A percentile compares a stretch with the other conserved stretches of the same genome.
These are phyloP conservation scores for Microcebus lehilahytsara DNA, from an alignment of 2,113 vertebrate genomes.

Conservation along the genomic window DNA sequence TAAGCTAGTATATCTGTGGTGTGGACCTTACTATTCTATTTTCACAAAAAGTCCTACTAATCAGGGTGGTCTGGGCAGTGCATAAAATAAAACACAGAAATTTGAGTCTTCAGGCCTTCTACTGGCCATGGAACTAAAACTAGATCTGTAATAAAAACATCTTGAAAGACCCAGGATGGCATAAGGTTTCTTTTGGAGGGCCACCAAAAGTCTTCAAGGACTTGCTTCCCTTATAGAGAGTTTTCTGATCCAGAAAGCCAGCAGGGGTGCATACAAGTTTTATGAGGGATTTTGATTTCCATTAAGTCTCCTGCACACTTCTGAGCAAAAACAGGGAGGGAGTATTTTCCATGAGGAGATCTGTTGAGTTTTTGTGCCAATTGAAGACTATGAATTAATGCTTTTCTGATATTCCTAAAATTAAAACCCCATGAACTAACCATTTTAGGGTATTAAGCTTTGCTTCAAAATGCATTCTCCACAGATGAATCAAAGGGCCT, in stretches of 20 bases:
- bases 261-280: conserved; percentile 62
- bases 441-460: conserved; percentile 86
- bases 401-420: conserved; percentile 84
- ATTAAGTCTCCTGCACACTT: conserved; percentile 75
- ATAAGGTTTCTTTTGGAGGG: conserved; percentile 27
- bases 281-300: conserved; percentile 79
- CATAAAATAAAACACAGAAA: neutral
- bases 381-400: conserved; percentile 83
- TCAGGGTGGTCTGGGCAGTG: neutral
- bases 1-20: neutral
- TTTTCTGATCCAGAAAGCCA: conserved; percentile 58
- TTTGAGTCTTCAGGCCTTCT: neutral
- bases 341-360: conserved; percentile 76
- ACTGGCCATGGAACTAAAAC: neutral
- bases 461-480: conserved; percentile 87
- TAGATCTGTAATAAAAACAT: neutral
- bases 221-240: neutral
- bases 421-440: conserved; percentile 88
- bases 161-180: neutral
- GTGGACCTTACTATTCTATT: neutral
- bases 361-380: conserved; percentile 74
- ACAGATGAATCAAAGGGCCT: conserved; percentile 86
- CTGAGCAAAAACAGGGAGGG: conserved; percentile 71
- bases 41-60: neutral
- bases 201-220: conserved; percentile 18